Base-by-base conservation (phyloP, 2,113 vertebrate species). In the Poecile atricapillus region DNA sequence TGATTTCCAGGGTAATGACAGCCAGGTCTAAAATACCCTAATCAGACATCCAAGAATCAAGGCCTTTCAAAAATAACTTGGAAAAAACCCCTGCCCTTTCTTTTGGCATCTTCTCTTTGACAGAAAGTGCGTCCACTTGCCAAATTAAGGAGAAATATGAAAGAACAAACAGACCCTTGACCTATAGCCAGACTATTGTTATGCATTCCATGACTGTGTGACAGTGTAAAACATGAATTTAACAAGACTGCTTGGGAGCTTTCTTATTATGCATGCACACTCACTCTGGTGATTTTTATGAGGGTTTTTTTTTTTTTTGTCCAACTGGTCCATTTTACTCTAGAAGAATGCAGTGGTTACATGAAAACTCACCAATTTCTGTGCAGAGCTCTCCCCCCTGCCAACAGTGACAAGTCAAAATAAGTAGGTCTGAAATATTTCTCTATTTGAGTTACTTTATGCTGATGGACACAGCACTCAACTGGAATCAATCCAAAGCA, bases 101-200 rank as follows among this genome's bases (percentile, higher is more conserved):
- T 91, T 94, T 91, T 90, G 62, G 70, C 58, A 80, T 90, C 81
- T 86, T 59, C 63, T 83, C 68, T 70, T 53, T 71, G 52, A 82
- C 65, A 89, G 55, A 81, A 89, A 88, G 6, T 2, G 33, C 3
- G 4, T 67, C 64, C 33, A 44, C 31, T 91, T 94, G 81, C 85
- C 94, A 94, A 59, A 93, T 83, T 63, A 85, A 95, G 47, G 71
- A 92, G 90, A 96, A 93, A 86, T 70, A 93, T 52, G 93, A 88
- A 96, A 59, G 35, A 63, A 39, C 70, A 96, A 95, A 85, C 70
- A 94, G 71, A 83, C n/a, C 44, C 68, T 63, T 86, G 63, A 85
- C 67, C 67, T 75, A n/a, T 25, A 4, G 3, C 67, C 78, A 89
- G 58, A 44, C 37, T 83, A 74, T 95, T 95, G 67, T 95, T 94